These are phyloP conservation scores for Tarsius wallacei DNA, from an alignment of 2,797 vertebrate genomes.

Conservation along the genomic window DNA sequence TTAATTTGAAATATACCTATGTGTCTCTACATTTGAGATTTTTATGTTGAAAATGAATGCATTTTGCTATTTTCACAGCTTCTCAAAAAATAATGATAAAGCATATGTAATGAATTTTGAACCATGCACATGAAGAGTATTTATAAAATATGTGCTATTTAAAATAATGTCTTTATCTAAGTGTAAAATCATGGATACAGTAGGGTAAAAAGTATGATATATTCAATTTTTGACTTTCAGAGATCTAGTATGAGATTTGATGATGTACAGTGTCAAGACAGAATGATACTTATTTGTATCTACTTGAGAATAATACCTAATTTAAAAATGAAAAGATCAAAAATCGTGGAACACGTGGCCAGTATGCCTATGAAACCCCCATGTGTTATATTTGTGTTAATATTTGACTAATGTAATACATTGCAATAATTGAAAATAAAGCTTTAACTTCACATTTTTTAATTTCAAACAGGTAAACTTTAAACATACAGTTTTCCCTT, in stretches of 20 bases:
- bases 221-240: conserved; percentile 2
- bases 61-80: not conserved
- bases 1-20: not conserved
- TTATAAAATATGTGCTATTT: not conserved
- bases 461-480: conserved; percentile 87
- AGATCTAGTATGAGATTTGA: not conserved
- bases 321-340: conserved; percentile 52
- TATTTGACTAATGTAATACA: not conserved
- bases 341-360: not conserved
- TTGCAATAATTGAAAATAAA: conserved; percentile 66
- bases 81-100: conserved; percentile 12
- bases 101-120: not conserved
- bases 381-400: not conserved
- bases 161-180: too few relatives aligned
- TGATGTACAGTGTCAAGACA: not conserved
- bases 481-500: conserved; percentile 80
- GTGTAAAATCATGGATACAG: not conserved
- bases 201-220: not conserved
- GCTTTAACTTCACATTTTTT: conserved; percentile 84
- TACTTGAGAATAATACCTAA: not conserved
- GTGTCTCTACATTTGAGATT: not conserved
- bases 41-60: conserved; percentile 26
- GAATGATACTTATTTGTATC: not conserved
- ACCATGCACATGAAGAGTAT: not conserved
- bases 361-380: not conserved